phyloP scores from a whole-genome alignment of 1,140 invertebrate species.

The Drosophila ercepeae region DNA sequence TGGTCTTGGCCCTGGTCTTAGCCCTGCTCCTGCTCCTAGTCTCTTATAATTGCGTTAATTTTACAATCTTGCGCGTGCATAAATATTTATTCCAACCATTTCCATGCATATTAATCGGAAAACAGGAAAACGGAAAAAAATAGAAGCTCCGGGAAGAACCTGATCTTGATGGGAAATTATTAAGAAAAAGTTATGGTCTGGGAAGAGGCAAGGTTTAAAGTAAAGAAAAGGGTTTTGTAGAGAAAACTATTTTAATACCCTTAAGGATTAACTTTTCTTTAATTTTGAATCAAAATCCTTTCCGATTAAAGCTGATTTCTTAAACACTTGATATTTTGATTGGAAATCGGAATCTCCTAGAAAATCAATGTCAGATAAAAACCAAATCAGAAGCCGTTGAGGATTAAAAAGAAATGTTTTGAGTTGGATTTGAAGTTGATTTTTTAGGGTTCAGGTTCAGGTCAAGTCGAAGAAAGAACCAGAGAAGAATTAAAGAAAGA shows the following conservation, averaged over 20 bases:
- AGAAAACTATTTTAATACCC: no score
- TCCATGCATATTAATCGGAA: constrained; percentile 26
- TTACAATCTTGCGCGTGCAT: constrained; percentile 9
- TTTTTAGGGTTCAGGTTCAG: background rate
- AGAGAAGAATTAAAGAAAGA: background rate
- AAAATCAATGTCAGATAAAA: constrained; percentile 7
- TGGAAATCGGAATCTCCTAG: background rate
- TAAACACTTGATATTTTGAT: constrained; percentile 18
- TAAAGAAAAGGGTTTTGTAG: background rate
- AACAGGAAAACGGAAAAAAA: background rate
- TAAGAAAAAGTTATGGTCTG: background rate
- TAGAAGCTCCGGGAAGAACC: background rate
- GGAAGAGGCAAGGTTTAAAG: background rate
- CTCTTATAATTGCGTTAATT: constrained; percentile 14
- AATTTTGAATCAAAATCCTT: background rate
- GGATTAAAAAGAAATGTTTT: constrained; percentile 14
- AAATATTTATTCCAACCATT: constrained; percentile 2
- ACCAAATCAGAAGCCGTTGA: constrained; percentile 15
- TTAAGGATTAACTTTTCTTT: no score
- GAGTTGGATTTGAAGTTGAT: constrained; percentile 2
- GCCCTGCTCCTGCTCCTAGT: no score
- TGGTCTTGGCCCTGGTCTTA: no score
- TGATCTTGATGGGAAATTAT: background rate
- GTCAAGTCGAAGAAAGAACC: background rate
- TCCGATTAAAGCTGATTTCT: background rate